Evolutionary conservation across 2,888 invertebrate genomes (phyloP), one percentile per base, ranked within the genome.

Genomic region (Pasiphila rectangulata): DNA sequence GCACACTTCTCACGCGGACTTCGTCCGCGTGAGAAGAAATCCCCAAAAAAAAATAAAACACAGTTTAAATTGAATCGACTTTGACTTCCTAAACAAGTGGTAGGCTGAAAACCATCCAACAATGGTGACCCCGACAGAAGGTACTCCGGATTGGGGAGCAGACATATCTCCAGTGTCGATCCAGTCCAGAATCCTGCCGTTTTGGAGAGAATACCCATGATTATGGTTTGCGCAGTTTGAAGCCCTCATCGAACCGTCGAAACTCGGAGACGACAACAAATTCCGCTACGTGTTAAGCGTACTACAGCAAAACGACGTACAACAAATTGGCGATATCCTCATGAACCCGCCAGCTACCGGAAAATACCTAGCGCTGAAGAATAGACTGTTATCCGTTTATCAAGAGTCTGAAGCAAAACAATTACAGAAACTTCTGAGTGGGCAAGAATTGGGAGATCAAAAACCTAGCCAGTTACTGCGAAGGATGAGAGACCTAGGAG

Each of bases 391-490:
- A 9, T 23, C 23, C 7, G 23, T 23, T 1, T 23, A 23, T 3
- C n/a, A 23, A n/a, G n/a, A 23, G 3, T 23, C 23, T n/a, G 23
- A 23, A 9, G 23, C 9, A 1, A 36, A 27, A 23, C 46, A 49
- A 16, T 30, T 57, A 0, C 46, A 54, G n/a, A 57, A 54, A 12
- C 12, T 56, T 1, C 5, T 55, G 1, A 15, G 38, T 1, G 46
- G 44, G 3, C 41, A 46, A 41, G 46, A 55, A 6, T 5, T 54
- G 2, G 49, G 56, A 1, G 46, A 46, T 12, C 51, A 52, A 10
- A 57, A 54, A 7, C 50, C 51, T 0, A 45, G 37, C 3, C 54
- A 57, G 4, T 7, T 57, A 9, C 27, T 57, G 20, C 41, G 54
- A 0, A 30, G 43, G 2, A 57, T 54, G 54, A 32, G 41, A 55